These are phyloP conservation scores for Yasuhikotakia modesta DNA, from an alignment of 2,797 vertebrate genomes.

Conservation along the genomic window DNA sequence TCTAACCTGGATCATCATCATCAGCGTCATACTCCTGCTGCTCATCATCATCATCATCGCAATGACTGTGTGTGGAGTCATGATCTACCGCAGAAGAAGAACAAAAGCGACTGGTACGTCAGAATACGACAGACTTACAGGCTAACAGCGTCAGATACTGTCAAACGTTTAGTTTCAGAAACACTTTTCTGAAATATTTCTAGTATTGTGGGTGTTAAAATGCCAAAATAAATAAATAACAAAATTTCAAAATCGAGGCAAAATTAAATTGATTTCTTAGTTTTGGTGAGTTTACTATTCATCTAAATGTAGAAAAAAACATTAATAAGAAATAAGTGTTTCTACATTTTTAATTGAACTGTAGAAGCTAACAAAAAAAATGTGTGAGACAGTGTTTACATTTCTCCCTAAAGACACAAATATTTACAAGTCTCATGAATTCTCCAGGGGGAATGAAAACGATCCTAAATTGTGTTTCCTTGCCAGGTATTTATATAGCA, in stretches of 20 bases:
- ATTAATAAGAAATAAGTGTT: too few species aligned
- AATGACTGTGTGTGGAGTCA: neutral
- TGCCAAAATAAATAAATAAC: too few species aligned
- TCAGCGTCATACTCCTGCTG: slow-evolving; percentile 1
- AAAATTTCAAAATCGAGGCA: too few species aligned
- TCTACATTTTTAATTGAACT: neutral
- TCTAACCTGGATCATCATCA: neutral
- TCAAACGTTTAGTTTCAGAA: too few species aligned
- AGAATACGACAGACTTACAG: neutral
- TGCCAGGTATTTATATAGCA: neutral
- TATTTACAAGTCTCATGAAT: neutral
- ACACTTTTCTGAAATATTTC: too few species aligned
- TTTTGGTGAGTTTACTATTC: too few species aligned
- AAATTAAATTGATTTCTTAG: too few species aligned
- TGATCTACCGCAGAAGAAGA: slow-evolving; percentile 22
- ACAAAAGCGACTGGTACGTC: slow-evolving; percentile 26
- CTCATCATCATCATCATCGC: slow-evolving; percentile 24
- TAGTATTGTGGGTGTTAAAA: too few species aligned
- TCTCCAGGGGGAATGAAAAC: neutral
- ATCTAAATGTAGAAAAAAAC: too few species aligned
- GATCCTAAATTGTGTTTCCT: neutral
- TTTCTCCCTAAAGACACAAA: slow-evolving; percentile 1
- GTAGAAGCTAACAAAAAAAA: neutral
- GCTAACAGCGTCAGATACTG: neutral
- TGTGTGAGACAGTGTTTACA: neutral